phyloP scores from a whole-genome alignment of 1,140 invertebrate genomes.

The Zaprionus nigranus region DNA sequence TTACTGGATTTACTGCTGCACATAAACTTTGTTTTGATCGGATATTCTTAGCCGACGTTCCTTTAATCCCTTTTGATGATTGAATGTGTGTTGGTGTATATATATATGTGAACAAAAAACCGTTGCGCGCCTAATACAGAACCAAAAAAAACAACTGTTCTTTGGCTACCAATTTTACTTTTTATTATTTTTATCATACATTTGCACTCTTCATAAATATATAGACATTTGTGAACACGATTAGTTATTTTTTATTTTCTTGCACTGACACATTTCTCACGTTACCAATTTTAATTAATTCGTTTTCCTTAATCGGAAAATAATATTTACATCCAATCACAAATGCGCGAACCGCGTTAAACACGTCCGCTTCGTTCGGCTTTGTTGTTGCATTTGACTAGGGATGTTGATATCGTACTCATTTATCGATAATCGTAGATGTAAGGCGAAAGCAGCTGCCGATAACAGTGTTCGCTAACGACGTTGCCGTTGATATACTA shows the following conservation, averaged over 20 bases:
- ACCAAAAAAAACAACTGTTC: conserved; percentile 43
- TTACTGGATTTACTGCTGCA: conserved; percentile 28
- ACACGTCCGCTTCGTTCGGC: conserved; percentile 34
- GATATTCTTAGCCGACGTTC: conserved; percentile 33
- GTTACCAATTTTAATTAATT: conserved; percentile 15
- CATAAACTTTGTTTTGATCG: conserved; percentile 72
- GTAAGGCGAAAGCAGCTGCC: neutral
- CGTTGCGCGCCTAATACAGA: conserved; percentile 37
- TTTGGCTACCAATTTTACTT: conserved; percentile 23
- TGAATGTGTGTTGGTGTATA: neutral
- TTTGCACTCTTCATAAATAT: conserved; percentile 23
- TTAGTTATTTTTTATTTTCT: conserved; percentile 11
- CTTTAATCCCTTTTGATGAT: conserved; percentile 23
- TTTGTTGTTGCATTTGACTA: conserved; percentile 49
- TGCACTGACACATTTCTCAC: conserved; percentile 26
- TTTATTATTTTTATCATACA: conserved; percentile 20
- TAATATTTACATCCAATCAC: conserved; percentile 34
- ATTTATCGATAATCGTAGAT: conserved; percentile 6
- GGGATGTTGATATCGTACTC: conserved; percentile 11
- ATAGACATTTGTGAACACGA: conserved; percentile 20
- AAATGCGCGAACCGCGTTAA: conserved; percentile 29
- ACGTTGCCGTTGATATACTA: neutral
- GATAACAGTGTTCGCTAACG: neutral
- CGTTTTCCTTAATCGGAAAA: conserved; percentile 12
- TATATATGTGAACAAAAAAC: conserved; percentile 32